Conservation (phyloP, 2,113 vertebrate genomes). For the Balaenoptera acutorostrata region DNA sequence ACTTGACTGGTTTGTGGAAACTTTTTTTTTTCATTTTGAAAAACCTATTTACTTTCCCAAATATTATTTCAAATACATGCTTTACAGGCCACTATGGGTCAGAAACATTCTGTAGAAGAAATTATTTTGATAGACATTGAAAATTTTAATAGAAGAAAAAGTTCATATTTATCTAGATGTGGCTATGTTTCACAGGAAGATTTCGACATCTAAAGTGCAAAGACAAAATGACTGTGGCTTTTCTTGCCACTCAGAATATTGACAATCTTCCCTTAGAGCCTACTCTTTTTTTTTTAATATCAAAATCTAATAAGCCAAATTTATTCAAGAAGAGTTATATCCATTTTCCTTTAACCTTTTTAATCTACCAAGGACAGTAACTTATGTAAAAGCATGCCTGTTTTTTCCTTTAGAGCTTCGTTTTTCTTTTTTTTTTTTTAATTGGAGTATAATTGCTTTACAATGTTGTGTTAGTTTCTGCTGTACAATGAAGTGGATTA, state of each 20-base stretch:
- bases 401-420: neutral
- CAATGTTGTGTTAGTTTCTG: too few relatives aligned
- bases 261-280: constrained; percentile 19
- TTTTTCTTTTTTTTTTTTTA: neutral
- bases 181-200: constrained; percentile 21
- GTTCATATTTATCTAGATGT: neutral
- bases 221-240: constrained; percentile 30
- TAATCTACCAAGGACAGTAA: neutral
- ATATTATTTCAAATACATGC: constrained; percentile 37
- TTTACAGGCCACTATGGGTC: constrained; percentile 39
- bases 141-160: constrained; percentile 41
- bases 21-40: constrained; percentile 18
- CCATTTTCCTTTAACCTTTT: neutral
- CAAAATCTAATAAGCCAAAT: neutral
- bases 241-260: constrained; percentile 38
- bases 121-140: constrained; percentile 42
- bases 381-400: neutral
- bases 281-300: neutral
- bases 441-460: too few relatives aligned
- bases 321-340: neutral
- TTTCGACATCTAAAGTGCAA: constrained; percentile 62
- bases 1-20: neutral
- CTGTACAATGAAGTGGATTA: too few relatives aligned
- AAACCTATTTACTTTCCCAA: constrained; percentile 62
- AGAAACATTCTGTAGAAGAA: constrained; percentile 10